Percentiles rank a stretch among this genome's conserved stretches.
These are phyloP conservation scores for Saguinus midas DNA, from an alignment of 2,113 vertebrate species.

Conservation along the genomic window DNA sequence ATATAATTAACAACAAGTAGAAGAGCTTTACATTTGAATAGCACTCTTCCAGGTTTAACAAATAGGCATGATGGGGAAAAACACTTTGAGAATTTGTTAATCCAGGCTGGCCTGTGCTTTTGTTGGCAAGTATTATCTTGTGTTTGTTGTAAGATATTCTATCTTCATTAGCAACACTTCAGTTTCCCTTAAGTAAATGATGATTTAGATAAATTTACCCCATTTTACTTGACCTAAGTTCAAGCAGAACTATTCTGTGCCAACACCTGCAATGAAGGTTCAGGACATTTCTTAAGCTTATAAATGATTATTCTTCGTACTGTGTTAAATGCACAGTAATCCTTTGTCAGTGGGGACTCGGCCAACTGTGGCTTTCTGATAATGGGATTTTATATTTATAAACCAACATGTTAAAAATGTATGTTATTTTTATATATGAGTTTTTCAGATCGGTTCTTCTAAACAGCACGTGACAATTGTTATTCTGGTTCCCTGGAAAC, in stretches of 20 bases:
- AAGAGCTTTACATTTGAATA: constrained; percentile 23
- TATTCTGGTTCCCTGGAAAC: constrained; percentile 4
- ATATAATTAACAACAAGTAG: constrained; percentile 39
- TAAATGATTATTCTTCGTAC: constrained; percentile 47
- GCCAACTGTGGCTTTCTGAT: constrained; percentile 67
- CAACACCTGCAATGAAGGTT: constrained; percentile 46
- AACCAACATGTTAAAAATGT: constrained; percentile 63
- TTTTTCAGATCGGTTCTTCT: constrained; percentile 55
- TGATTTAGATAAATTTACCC: constrained; percentile 56
- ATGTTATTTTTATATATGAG: constrained; percentile 62
- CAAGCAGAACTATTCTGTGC: not conserved
- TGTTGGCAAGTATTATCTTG: constrained; percentile 45
- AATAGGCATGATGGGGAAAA: not conserved
- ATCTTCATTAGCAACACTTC: constrained; percentile 58
- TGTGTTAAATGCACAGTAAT: constrained; percentile 70
- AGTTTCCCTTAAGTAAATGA: constrained; percentile 61
- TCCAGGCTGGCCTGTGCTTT: not conserved
- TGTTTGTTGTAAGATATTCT: constrained; percentile 49
- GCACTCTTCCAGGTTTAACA: constrained; percentile 17
- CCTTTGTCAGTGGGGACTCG: constrained; percentile 34
- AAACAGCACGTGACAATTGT: constrained; percentile 26
- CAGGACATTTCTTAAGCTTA: constrained; percentile 52
- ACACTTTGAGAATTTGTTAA: constrained; percentile 21
- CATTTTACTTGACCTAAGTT: constrained; percentile 55
- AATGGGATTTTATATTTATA: constrained; percentile 76